Percentiles rank a stretch among this genome's conserved stretches.
phyloP scores from a whole-genome alignment of 2,113 vertebrate species.

The Beaufortia kweichowensis region DNA sequence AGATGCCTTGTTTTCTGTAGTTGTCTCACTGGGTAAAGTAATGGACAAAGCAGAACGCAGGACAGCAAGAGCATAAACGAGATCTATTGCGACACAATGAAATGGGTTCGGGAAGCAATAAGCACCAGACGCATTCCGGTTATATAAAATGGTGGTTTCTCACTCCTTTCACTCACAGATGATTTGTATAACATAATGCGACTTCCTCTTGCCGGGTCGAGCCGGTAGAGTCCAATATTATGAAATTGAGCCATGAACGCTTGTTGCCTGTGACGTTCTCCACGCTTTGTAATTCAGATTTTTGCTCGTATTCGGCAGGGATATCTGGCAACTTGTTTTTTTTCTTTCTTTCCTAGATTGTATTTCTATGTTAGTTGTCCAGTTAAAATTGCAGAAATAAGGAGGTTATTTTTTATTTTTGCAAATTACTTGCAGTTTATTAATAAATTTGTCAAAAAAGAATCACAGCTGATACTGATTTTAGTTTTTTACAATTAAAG shows the following conservation, averaged over 20 bases:
- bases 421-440: no score
- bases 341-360: background rate
- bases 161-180: slow-evolving; percentile 42
- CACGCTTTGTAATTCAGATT: slow-evolving; percentile 48
- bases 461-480: no score
- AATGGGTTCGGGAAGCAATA: slow-evolving; percentile 59
- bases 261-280: slow-evolving; percentile 30
- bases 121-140: slow-evolving; percentile 52
- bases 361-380: background rate
- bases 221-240: slow-evolving; percentile 34
- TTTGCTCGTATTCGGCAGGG: slow-evolving; percentile 18
- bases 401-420: background rate
- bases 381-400: background rate
- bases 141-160: slow-evolving; percentile 48
- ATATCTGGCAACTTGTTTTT: slow-evolving; percentile 14
- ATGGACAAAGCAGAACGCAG: slow-evolving; percentile 60
- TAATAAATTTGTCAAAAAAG: no score
- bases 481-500: no score
- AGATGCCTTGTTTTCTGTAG: slow-evolving; percentile 60
- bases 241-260: slow-evolving; percentile 42
- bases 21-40: slow-evolving; percentile 53
- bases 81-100: slow-evolving; percentile 61
- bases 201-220: slow-evolving; percentile 33
- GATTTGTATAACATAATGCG: slow-evolving; percentile 53
- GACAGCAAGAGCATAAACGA: slow-evolving; percentile 58